phyloP scores from a whole-genome alignment of 2,113 vertebrate genomes.

The Campylorhamphus procurvoides region DNA sequence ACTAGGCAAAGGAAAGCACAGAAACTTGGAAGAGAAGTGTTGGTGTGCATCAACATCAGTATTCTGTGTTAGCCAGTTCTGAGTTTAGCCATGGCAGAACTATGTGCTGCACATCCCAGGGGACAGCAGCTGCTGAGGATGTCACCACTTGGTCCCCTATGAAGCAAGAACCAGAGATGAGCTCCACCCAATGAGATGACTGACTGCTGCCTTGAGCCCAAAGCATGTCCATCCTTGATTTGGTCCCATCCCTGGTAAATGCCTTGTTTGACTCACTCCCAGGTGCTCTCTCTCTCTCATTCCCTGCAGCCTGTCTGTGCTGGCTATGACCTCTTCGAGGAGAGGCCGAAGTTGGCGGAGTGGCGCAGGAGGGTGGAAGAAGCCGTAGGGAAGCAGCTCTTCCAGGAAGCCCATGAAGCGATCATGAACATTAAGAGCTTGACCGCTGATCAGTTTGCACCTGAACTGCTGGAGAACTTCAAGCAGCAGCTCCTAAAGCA shows the following conservation, averaged over 20 bases:
- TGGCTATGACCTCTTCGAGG: conserved; percentile 76
- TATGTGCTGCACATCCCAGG: background rate
- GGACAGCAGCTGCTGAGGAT: conserved; percentile 4
- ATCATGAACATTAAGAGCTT: conserved; percentile 55
- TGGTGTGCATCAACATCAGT: background rate
- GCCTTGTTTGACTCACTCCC: background rate
- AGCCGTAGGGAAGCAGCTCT: conserved; percentile 76
- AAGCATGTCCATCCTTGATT: fast-evolving
- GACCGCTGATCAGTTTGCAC: conserved; percentile 37
- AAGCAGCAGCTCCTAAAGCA: conserved; percentile 68
- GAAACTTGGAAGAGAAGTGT: background rate
- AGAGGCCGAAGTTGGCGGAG: conserved; percentile 64
- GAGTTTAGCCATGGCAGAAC: background rate
- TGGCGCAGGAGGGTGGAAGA: conserved; percentile 81
- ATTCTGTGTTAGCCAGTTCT: fast-evolving
- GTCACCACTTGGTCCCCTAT: background rate
- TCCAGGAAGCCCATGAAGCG: conserved; percentile 75
- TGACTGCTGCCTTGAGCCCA: background rate
- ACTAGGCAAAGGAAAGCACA: background rate
- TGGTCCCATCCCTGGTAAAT: background rate
- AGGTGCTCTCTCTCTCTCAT: background rate
- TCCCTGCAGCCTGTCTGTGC: conserved; percentile 73
- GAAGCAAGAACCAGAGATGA: background rate
- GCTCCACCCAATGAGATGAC: background rate
- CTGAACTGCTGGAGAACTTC: conserved; percentile 41